These are phyloP conservation scores for Drosophila longiperda DNA, from an alignment of 2,888 invertebrate species.

Conservation along the genomic window DNA sequence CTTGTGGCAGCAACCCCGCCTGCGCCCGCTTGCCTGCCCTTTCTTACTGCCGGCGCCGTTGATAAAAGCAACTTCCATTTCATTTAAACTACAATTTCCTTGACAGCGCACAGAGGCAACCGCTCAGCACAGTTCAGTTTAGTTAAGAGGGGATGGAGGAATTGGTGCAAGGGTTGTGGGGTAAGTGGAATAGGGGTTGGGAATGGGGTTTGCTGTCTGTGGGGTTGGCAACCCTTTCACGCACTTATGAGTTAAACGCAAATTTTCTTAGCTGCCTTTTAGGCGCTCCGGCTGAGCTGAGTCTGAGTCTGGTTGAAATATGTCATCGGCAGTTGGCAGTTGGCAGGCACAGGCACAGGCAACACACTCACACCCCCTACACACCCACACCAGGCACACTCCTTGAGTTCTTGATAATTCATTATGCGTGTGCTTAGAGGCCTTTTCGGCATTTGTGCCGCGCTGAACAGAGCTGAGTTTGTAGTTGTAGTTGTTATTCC, in stretches of 20 bases:
- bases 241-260: slow-evolving; percentile 82
- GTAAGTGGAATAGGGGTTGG: neutral
- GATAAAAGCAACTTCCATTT: slow-evolving; percentile 83
- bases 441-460: slow-evolving; percentile 61
- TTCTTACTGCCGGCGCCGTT: slow-evolving; percentile 62
- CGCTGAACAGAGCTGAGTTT: slow-evolving; percentile 11
- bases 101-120: slow-evolving; percentile 77
- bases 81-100: slow-evolving; percentile 82
- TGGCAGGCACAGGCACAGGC: slow-evolving; percentile 26
- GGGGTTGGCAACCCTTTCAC: slow-evolving; percentile 77
- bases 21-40: slow-evolving; percentile 11
- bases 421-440: slow-evolving; percentile 81
- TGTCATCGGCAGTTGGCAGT: slow-evolving; percentile 76
- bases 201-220: neutral
- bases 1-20: slow-evolving; percentile 12
- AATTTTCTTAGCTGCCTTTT: slow-evolving; percentile 83
- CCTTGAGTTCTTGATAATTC: slow-evolving; percentile 73
- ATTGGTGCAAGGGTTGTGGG: neutral
- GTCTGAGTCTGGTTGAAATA: slow-evolving; percentile 81
- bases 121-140: slow-evolving; percentile 32
- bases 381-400: neutral
- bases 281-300: slow-evolving; percentile 65
- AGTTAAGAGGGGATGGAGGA: neutral
- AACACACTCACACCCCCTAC: slow-evolving; percentile 22
- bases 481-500: slow-evolving; percentile 50